Percentiles rank a stretch among this genome's conserved stretches.
phyloP scores from a whole-genome alignment of 2,797 vertebrate species.

The Chelonia mydas region DNA sequence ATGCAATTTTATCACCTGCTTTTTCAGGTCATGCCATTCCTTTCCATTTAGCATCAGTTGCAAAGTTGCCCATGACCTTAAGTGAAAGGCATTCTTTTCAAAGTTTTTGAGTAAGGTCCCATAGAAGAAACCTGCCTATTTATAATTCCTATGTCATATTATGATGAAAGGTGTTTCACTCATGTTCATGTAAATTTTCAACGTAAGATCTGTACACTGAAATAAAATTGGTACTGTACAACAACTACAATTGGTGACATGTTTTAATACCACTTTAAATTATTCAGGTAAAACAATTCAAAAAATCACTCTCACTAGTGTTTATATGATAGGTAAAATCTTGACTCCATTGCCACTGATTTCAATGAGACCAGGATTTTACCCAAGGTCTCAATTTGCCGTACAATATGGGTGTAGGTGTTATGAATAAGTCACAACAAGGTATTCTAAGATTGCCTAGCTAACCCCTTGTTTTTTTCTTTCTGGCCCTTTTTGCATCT shows the following conservation, averaged over 20 bases:
- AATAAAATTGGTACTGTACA: background rate
- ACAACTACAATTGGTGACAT: background rate
- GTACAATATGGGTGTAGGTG: too few species aligned
- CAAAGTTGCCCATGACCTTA: background rate
- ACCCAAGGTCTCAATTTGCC: background rate
- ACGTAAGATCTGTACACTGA: background rate
- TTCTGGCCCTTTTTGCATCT: background rate
- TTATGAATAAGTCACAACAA: background rate
- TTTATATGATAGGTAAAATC: background rate
- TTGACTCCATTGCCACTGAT: background rate
- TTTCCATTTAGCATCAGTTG: fast-evolving
- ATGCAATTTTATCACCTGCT: background rate
- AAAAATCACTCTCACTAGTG: background rate
- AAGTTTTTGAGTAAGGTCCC: background rate
- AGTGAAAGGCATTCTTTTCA: background rate
- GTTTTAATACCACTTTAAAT: background rate
- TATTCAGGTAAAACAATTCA: background rate
- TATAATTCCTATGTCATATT: background rate
- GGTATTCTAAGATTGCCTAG: background rate
- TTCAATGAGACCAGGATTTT: background rate
- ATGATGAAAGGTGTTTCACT: background rate
- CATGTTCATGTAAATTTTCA: background rate
- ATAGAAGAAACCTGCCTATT: background rate
- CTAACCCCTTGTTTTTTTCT: background rate
- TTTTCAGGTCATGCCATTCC: background rate